These are phyloP conservation scores for Anoplopoma fimbria DNA, from an alignment of 2,113 vertebrate genomes.

Conservation along the genomic window DNA sequence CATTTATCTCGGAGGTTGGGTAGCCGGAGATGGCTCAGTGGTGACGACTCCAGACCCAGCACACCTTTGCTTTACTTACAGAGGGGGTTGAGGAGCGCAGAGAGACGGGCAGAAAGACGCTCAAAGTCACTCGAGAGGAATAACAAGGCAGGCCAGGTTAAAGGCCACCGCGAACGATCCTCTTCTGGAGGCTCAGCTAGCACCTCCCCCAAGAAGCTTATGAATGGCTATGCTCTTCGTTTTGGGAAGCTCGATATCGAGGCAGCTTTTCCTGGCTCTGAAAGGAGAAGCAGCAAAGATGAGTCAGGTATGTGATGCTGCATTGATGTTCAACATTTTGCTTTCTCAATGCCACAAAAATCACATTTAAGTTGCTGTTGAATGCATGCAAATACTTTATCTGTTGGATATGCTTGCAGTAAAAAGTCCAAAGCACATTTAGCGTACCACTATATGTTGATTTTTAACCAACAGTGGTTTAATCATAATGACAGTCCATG, in stretches of 20 bases:
- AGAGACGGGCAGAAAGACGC: constrained; percentile 78
- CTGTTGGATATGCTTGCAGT: background rate
- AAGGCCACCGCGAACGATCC: constrained; percentile 78
- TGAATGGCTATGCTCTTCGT: constrained; percentile 81
- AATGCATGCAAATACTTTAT: background rate
- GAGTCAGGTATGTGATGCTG: constrained; percentile 78
- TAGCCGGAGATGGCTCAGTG: constrained; percentile 70
- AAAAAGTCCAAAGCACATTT: background rate
- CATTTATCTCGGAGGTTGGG: constrained; percentile 66
- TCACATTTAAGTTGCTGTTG: background rate
- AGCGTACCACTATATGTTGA: background rate
- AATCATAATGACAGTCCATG: constrained; percentile 7
- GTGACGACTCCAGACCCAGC: constrained; percentile 67
- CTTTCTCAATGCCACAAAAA: background rate
- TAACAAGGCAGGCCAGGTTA: constrained; percentile 75
- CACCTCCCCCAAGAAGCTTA: constrained; percentile 78
- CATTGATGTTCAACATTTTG: background rate
- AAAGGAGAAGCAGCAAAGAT: constrained; percentile 79
- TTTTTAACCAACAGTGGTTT: background rate
- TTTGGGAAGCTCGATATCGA: constrained; percentile 82
- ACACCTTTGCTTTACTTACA: constrained; percentile 73
- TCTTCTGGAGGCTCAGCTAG: constrained; percentile 79
- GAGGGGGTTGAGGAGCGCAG: constrained; percentile 63
- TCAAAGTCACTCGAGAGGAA: constrained; percentile 86
- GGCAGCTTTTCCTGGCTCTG: constrained; percentile 67